A percentile compares a stretch with the other conserved stretches of the same genome.
Evolutionary conservation across 2,113 vertebrate genomes (phyloP).

Genomic region (Sander vitreus): DNA sequence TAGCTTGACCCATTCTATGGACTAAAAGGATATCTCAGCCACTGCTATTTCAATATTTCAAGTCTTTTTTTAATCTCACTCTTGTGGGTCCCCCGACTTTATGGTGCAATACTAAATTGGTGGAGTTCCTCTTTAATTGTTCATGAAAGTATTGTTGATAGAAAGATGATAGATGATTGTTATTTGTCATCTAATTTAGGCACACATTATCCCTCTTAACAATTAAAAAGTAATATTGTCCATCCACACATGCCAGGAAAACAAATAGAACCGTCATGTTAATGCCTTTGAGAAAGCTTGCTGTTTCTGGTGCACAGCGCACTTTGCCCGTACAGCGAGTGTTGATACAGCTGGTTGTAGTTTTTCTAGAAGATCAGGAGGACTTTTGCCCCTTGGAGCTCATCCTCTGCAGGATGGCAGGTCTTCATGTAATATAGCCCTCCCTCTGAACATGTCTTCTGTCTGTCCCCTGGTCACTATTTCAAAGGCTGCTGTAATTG

Average conservation of each 20-base stretch:
- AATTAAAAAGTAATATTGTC: conserved; percentile 40
- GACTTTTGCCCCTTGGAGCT: conserved; percentile 57
- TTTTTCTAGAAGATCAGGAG: conserved; percentile 57
- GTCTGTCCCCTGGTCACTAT: conserved; percentile 47
- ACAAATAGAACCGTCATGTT: conserved; percentile 18
- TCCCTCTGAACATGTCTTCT: conserved; percentile 51
- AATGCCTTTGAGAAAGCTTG: conserved; percentile 29
- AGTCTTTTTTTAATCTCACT: not conserved
- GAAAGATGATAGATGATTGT: not conserved
- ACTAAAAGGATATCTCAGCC: not conserved
- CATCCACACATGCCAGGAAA: conserved; percentile 15
- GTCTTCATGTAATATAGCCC: conserved; percentile 43
- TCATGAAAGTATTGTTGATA: not conserved
- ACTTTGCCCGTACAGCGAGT: conserved; percentile 20
- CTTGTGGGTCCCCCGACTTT: not conserved
- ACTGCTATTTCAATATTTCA: not conserved
- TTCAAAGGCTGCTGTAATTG: conserved; percentile 56
- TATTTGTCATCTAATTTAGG: not conserved
- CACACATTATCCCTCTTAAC: conserved; percentile 14
- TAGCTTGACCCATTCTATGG: not conserved
- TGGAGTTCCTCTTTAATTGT: not conserved
- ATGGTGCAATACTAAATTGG: not conserved
- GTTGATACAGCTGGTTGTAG: conserved; percentile 78
- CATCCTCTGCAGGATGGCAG: conserved; percentile 61
- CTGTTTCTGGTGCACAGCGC: not conserved